Percentiles rank a stretch among this genome's conserved stretches.
These are phyloP conservation scores for Todus mexicanus DNA, from an alignment of 2,797 vertebrate species.

Conservation along the genomic window DNA sequence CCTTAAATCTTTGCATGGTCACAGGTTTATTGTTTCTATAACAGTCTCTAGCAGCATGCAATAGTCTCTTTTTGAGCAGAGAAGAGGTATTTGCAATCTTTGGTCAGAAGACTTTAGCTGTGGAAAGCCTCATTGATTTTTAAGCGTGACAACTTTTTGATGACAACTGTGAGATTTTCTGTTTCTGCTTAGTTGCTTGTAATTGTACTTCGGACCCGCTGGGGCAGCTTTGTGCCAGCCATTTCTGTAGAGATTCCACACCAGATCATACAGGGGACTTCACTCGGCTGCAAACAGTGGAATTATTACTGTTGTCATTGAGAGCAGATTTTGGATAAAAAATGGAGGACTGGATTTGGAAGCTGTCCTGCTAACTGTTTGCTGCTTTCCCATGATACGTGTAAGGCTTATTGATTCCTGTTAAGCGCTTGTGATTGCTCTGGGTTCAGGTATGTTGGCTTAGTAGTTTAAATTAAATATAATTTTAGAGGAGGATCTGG, in stretches of 20 bases:
- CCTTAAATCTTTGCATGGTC: background rate
- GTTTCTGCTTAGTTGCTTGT: conserved; percentile 27
- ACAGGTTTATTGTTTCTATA: background rate
- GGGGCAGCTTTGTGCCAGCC: conserved; percentile 8
- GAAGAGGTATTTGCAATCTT: background rate
- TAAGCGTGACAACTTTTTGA: conserved; percentile 15
- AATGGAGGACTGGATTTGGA: background rate
- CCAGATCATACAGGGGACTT: background rate
- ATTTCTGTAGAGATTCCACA: background rate
- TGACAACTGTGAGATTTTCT: conserved; percentile 15
- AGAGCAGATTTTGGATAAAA: background rate
- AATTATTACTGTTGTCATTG: background rate
- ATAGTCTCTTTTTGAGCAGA: background rate
- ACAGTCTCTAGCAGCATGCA: background rate
- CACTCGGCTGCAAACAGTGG: background rate
- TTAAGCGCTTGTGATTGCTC: background rate
- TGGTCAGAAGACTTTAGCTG: background rate
- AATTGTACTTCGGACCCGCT: background rate
- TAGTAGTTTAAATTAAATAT: background rate
- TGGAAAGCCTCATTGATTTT: conserved; percentile 33
- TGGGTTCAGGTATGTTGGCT: background rate
- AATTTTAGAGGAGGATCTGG: background rate
- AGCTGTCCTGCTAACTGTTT: background rate
- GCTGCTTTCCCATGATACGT: background rate
- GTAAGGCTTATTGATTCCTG: background rate